A percentile compares a stretch with the other conserved stretches of the same genome.
phyloP scores from a whole-genome alignment of 1,140 invertebrate species.

The Nebria ingens region DNA sequence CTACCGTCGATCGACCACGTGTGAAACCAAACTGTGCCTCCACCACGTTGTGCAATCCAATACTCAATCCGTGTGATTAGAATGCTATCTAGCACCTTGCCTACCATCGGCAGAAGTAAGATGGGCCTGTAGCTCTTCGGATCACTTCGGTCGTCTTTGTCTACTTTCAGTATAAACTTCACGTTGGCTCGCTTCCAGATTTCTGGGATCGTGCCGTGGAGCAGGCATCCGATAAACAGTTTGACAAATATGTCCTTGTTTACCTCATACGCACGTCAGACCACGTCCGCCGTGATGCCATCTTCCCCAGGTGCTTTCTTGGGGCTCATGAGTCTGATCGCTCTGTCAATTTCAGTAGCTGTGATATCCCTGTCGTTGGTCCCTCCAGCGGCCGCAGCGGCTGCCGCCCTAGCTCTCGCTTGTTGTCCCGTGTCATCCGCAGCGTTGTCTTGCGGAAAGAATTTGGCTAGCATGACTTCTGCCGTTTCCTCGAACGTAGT shows the following conservation, averaged over 20 bases:
- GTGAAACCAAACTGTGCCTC: constrained; percentile 6
- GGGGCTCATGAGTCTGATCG: constrained; percentile 12
- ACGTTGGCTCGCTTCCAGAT: constrained; percentile 29
- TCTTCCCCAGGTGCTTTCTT: constrained; percentile 21
- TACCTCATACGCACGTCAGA: not conserved
- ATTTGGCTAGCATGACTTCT: not conserved
- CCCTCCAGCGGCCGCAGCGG: not conserved
- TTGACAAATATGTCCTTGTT: constrained; percentile 10
- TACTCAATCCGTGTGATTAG: constrained; percentile 1
- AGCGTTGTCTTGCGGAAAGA: not conserved
- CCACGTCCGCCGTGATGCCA: constrained; percentile 20
- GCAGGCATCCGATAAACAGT: constrained; percentile 21
- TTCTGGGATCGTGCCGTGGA: constrained; percentile 21
- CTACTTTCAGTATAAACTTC: constrained; percentile 29
- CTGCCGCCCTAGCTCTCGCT: not conserved
- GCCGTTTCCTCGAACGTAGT: not conserved
- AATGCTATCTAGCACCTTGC: not conserved
- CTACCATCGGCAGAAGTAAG: constrained; percentile 19
- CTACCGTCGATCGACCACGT: not conserved
- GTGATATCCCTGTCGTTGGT: not conserved
- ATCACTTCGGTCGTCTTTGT: constrained; percentile 22
- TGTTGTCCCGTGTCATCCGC: not conserved
- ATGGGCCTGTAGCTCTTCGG: constrained; percentile 26
- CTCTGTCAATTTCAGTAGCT: not conserved
- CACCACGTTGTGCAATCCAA: not conserved